Conservation (phyloP, 2,113 vertebrate genomes). For the Otocyon megalotis region DNA sequence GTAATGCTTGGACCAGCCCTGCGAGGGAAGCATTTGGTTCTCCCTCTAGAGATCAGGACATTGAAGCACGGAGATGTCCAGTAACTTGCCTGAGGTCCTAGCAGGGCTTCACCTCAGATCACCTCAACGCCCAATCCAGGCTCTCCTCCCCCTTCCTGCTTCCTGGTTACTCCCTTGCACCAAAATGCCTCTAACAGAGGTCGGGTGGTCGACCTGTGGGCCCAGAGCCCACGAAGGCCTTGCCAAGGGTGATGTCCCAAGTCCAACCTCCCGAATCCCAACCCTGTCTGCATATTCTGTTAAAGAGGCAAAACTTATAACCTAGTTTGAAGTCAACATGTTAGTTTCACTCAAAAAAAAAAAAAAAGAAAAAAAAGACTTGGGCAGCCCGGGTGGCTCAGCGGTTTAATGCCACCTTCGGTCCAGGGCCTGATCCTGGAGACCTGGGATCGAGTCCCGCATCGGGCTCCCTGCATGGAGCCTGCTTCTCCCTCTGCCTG, state of each 20-base stretch:
- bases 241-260: not conserved
- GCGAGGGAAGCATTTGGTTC: not conserved
- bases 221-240: not conserved
- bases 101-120: not conserved
- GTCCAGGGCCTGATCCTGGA: too few species aligned
- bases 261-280: not conserved
- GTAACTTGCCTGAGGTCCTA: not conserved
- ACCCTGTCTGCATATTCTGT: not conserved
- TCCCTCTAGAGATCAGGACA: slow-evolving; percentile 3
- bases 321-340: not conserved
- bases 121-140: not conserved
- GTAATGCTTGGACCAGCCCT: not conserved
- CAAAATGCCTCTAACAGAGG: not conserved
- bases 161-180: not conserved
- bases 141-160: not conserved
- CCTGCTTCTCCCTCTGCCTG: too few species aligned
- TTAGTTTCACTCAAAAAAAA: not conserved
- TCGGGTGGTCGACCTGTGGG: not conserved
- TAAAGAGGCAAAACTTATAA: not conserved
- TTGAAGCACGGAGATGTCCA: not conserved
- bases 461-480: too few species aligned
- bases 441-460: too few species aligned
- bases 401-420: too few species aligned
- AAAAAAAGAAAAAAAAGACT: too few species aligned
- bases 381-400: too few species aligned